Evolutionary conservation across 2,888 invertebrate species (phyloP), one percentile per base, ranked within the genome.

Genomic region (Zelleria hepariella): DNA sequence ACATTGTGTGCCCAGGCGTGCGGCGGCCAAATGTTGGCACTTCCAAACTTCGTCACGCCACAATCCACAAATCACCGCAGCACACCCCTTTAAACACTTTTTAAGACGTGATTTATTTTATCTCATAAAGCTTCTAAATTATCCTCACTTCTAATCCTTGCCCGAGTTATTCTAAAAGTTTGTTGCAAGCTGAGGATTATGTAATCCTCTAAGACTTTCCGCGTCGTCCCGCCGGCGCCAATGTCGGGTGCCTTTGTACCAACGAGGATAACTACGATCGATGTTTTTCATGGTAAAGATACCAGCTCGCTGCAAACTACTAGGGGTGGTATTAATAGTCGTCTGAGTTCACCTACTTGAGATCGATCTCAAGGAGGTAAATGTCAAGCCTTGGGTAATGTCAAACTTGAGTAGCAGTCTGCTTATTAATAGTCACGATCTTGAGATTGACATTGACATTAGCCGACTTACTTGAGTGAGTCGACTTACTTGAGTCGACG

Each of bases 151-250:
- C 73, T 79, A 80, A 83, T 80, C 79, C 78, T 66, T 69, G 66
- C 68, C 76, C 75, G 79, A 81, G 80, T 83, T 82, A 80, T 82
- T 75, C 77, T 71, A 66, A 70, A 82, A 81, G 75, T 82, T 84
- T 81, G 75, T 70, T 80, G 73, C 78, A 77, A 71, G 32, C 72
- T 72, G 72, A 65, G 69, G 76, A 74, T 78, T 73, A 75, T 78
- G 77, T 78, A 76, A 77, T 75, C 74, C 72, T 60, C 48, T 61
- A 71, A 74, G 72, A 74, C 59, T 75, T 77, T 73, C 71, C 27
- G 66, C 68, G 75, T 70, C 73, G 72, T 73, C 74, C 71, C 73
- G 69, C 69, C 70, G 67, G 69, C 71, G 74, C 75, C 75, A 52
- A 58, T 59, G 59, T 53, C 62, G 56, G 7, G 4, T 54, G 26